These are phyloP conservation scores for Ornithoptera alexandrae DNA, from an alignment of 2,888 invertebrate species.

Conservation along the genomic window DNA sequence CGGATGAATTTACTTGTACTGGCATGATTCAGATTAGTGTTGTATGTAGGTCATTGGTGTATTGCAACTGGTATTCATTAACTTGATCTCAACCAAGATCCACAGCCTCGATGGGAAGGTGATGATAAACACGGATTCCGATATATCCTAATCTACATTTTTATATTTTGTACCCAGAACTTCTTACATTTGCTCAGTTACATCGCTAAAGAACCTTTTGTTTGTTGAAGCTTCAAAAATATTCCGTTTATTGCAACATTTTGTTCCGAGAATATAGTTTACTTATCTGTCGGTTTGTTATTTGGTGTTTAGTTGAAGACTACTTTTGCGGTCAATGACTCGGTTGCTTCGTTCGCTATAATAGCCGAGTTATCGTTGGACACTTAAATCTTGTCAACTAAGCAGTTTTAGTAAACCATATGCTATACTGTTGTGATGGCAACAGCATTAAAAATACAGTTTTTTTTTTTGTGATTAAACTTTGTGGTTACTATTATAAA, in stretches of 20 bases:
- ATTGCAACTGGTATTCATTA: slow-evolving; percentile 3
- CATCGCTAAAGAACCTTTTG: background rate
- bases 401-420: background rate
- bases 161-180: too few relatives aligned
- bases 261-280: background rate
- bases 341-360: background rate
- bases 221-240: background rate
- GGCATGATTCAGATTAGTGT: slow-evolving; percentile 35
- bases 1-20: slow-evolving; percentile 36
- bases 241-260: background rate
- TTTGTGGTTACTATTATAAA: too few relatives aligned
- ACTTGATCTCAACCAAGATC: slow-evolving; percentile 1
- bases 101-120: slow-evolving; percentile 12
- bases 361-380: background rate
- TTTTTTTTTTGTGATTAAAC: too few relatives aligned
- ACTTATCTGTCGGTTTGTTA: background rate
- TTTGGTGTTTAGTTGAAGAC: background rate
- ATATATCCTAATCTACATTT: background rate
- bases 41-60: slow-evolving; percentile 28
- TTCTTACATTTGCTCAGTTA: background rate
- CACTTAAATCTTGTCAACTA: background rate
- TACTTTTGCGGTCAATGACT: slow-evolving; percentile 10
- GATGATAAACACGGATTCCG: slow-evolving; percentile 13
- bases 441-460: background rate
- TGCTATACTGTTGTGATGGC: background rate